Evolutionary conservation across 2,797 vertebrate species (phyloP).

Genomic region (Toxotes lorentzi): DNA sequence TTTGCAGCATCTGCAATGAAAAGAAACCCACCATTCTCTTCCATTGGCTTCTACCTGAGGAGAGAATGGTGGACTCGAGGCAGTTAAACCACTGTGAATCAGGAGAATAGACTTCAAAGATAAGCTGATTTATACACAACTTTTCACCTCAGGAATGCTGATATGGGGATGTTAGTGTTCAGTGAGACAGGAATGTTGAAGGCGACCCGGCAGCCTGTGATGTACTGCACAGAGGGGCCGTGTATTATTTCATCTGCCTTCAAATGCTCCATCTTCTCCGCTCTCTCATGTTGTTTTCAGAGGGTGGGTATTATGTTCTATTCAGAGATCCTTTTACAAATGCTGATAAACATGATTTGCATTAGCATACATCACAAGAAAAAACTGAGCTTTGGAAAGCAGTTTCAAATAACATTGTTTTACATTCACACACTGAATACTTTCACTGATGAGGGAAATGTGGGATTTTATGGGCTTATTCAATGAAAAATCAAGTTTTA

Average conservation of each 20-base stretch:
- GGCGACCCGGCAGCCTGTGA: slow-evolving; percentile 45
- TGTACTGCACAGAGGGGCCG: slow-evolving; percentile 30
- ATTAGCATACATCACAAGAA: slow-evolving; percentile 16
- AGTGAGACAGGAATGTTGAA: slow-evolving; percentile 55
- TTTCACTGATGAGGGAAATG: background rate
- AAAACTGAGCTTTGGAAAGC: background rate
- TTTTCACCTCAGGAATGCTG: slow-evolving; percentile 66
- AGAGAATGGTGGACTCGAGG: slow-evolving; percentile 24
- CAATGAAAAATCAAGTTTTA: slow-evolving; percentile 34
- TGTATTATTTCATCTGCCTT: slow-evolving; percentile 58
- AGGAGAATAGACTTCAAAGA: slow-evolving; percentile 74
- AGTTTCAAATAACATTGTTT: slow-evolving; percentile 30
- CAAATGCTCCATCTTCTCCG: slow-evolving; percentile 6
- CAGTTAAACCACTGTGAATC: slow-evolving; percentile 59
- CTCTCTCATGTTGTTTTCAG: slow-evolving; percentile 40
- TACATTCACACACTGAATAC: slow-evolving; percentile 18
- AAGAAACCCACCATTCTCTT: background rate
- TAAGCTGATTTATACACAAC: slow-evolving; percentile 69
- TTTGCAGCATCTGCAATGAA: slow-evolving; percentile 18
- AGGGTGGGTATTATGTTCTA: slow-evolving; percentile 3
- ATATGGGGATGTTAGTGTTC: slow-evolving; percentile 56
- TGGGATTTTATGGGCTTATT: slow-evolving; percentile 9
- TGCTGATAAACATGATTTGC: slow-evolving; percentile 19
- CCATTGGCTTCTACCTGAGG: slow-evolving; percentile 20
- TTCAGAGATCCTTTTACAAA: slow-evolving; percentile 38